A percentile compares a stretch with the other conserved stretches of the same genome.
phyloP scores from a whole-genome alignment of 2,888 invertebrate species.

The Branchipolynoe longqiensis region DNA sequence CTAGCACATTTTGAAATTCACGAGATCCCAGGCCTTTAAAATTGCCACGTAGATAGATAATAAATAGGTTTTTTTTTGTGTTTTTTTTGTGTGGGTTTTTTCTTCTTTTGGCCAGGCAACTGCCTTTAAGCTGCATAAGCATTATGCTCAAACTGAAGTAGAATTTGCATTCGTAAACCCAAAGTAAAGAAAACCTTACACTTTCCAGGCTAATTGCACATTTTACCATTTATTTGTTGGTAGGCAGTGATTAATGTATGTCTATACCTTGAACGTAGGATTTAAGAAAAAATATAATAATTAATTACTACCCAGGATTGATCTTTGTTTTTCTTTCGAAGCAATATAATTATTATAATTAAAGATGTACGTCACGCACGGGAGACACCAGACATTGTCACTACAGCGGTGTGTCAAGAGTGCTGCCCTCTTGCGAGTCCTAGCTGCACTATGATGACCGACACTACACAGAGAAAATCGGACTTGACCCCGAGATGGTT shows the following conservation, averaged over 20 bases:
- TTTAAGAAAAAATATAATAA: slow-evolving; percentile 10
- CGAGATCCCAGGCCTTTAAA: slow-evolving; percentile 31
- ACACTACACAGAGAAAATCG: slow-evolving; percentile 39
- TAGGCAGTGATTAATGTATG: slow-evolving; percentile 33
- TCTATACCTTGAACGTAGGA: slow-evolving; percentile 35
- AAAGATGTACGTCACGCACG: slow-evolving; percentile 52
- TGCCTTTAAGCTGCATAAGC: neutral
- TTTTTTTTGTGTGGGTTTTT: too few relatives aligned
- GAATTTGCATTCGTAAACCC: neutral
- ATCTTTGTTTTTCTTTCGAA: neutral
- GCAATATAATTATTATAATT: slow-evolving; percentile 10
- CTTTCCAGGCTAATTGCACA: slow-evolving; percentile 32
- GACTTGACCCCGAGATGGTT: slow-evolving; percentile 17
- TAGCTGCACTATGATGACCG: slow-evolving; percentile 45
- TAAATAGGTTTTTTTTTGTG: slow-evolving; percentile 35
- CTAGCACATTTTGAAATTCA: slow-evolving; percentile 1
- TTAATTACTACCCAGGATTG: slow-evolving; percentile 31
- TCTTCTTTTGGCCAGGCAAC: neutral
- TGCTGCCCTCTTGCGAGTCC: slow-evolving; percentile 42
- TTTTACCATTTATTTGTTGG: neutral
- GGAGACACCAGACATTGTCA: slow-evolving; percentile 53
- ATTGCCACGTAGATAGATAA: too few relatives aligned
- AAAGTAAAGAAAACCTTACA: slow-evolving; percentile 1
- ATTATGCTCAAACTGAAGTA: slow-evolving; percentile 4
- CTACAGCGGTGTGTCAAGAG: slow-evolving; percentile 51